Base-by-base conservation (phyloP, 2,888 invertebrate species). In the Hermaeophaga mercurialis region DNA sequence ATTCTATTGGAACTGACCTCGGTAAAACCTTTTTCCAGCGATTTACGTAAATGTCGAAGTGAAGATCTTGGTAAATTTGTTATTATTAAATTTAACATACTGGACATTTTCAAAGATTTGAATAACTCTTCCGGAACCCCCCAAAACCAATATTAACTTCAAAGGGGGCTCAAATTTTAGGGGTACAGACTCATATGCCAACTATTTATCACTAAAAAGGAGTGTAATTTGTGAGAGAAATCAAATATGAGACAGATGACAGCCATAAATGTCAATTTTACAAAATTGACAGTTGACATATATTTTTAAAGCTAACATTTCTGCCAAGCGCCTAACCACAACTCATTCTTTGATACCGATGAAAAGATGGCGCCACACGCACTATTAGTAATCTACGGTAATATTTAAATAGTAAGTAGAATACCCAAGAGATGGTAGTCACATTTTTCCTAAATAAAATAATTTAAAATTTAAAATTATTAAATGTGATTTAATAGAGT, bases 31-130 rank as follows among this genome's bases (percentile, higher is more conserved):
- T 68, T 72, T 60, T 73, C 75, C 58, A 75, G 45, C 62, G 64
- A 68, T 62, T 71, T 74, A 60, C 69, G 70, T 63, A 73, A 55
- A 53, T 67, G 67, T 45, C 73, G 70, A 38, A 71, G 46, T 66
- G 75, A 70, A 66, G 71, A 66, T 59, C 79, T 77, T 62, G 79
- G 79, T 67, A 81, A 64, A 67, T 74, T 78, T 63, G 81, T 78
- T 63, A 79, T 74, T 62, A 80, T 76, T 67, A 80, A 70, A 53
- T 78, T 78, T 63, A 82, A 75, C 75, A 82, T 70, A 61, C 60
- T 66, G 48, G 71, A 68, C 71, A 72, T 71, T 50, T 52, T 62
- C 26, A 24, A 12, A 17, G 36, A 1, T 15, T 9, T 4, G 3
- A 17, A n/a, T 17, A 36, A 5, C 15, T 36, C 17, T 12, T 18